These are phyloP conservation scores for Luperina testacea DNA, from an alignment of 2,888 invertebrate species.

Conservation along the genomic window DNA sequence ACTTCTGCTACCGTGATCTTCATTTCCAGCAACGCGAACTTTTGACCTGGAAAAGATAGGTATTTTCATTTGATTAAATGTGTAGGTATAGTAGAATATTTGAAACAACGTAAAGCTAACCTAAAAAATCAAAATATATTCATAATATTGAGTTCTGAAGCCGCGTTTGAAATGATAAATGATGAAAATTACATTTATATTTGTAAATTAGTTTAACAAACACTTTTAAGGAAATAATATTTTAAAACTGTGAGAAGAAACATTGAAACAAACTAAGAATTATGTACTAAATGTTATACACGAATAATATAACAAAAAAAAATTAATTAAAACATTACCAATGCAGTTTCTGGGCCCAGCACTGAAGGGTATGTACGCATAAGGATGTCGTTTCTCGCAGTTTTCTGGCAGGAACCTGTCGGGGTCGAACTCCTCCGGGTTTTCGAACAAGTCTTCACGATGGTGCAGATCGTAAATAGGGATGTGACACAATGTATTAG, in stretches of 20 bases:
- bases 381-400: conserved; percentile 89
- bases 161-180: not conserved
- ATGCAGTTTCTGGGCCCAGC: conserved; percentile 93
- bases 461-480: conserved; percentile 91
- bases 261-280: not conserved
- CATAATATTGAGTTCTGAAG: not conserved
- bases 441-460: conserved; percentile 90
- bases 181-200: not conserved
- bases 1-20: conserved; percentile 58
- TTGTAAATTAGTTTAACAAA: not conserved
- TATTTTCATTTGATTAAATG: not conserved
- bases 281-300: not conserved
- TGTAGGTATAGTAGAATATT: not conserved
- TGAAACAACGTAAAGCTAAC: not conserved
- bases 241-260: not conserved
- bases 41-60: conserved; percentile 81
- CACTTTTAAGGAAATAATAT: not conserved
- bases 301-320: not conserved
- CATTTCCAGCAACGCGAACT: conserved; percentile 84
- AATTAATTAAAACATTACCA: conserved; percentile 76
- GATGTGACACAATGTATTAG: conserved; percentile 83
- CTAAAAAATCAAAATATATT: not conserved
- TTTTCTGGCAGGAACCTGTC: conserved; percentile 92
- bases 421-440: conserved; percentile 92
- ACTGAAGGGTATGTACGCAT: conserved; percentile 92